Evolutionary conservation across 2,113 vertebrate genomes (phyloP), one percentile per base, ranked within the genome.

Genomic region (Patagioenas fasciata): DNA sequence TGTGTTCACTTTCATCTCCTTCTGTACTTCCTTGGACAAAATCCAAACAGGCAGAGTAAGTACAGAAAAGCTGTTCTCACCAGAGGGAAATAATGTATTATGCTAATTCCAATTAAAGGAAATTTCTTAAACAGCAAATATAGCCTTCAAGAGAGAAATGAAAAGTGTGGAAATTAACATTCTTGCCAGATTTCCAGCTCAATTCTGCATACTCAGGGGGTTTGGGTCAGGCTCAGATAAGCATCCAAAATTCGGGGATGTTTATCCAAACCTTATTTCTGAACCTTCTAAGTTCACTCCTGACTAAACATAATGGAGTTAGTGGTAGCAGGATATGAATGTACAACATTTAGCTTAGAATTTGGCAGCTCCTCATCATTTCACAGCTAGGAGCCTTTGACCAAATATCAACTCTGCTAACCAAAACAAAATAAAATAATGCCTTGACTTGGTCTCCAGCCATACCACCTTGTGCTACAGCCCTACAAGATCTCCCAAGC

Each of bases 361-460:
- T 96, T 83, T 95, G 95, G 95, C 95, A 96, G 92, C 84, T 91
- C 93, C 84, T 96, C 90, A 21, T 61, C 47, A 3, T 97, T 97
- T 97, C 93, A 97, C 72, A 94, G 96, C 81, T 97, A 95, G 74
- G 86, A 95, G 91, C 92, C 88, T 96, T 97, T 97, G 94, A 97
- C 95, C 84, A 97, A 96, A 87, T 97, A 97, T 96, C 95, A 93
- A 94, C 87, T 97, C 78, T 85, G 65, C 81, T 91, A 94, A 94
- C 74, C 85, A 97, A 96, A 97, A 93, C 94, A 97, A 97, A 97
- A 96, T 97, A 97, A 97, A 97, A 97, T 92, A 97, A 94, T 97
- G 94, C 86, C 75, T 94, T 91, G 92, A 90, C 90, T 97, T 96
- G 96, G 94, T 91, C 83, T 93, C 50, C 29, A 80, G 96, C 92